phyloP scores from a whole-genome alignment of 1,140 invertebrate species.

The Bombus vancouverensis region DNA sequence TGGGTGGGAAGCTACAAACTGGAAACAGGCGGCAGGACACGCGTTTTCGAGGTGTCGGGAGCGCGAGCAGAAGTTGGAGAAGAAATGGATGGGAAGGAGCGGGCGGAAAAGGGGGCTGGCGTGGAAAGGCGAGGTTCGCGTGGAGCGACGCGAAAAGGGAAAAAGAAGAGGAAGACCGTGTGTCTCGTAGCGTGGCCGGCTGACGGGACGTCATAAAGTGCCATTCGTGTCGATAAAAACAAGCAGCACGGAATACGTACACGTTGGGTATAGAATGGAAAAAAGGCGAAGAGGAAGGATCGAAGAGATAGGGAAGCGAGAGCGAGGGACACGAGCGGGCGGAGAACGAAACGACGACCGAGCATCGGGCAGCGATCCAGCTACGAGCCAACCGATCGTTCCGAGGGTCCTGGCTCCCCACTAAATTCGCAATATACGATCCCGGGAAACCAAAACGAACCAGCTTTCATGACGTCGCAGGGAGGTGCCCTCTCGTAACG shows the following conservation, averaged over 20 bases:
- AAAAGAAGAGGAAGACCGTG: background rate
- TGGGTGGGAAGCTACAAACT: constrained; percentile 14
- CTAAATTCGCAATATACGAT: constrained; percentile 73
- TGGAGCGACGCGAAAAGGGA: constrained; percentile 5
- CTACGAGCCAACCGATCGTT: constrained; percentile 69
- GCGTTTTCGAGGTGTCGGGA: constrained; percentile 42
- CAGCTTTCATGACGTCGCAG: constrained; percentile 67
- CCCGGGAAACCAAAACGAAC: constrained; percentile 71
- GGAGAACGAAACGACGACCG: constrained; percentile 23
- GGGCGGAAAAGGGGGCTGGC: background rate
- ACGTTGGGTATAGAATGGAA: constrained; percentile 37
- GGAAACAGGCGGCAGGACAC: constrained; percentile 46
- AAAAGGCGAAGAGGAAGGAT: constrained; percentile 22
- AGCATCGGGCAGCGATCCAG: constrained; percentile 64
- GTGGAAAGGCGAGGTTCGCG: background rate
- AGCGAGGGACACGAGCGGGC: background rate
- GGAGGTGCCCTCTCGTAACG: constrained; percentile 60
- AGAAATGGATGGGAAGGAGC: background rate
- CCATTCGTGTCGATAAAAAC: constrained; percentile 72
- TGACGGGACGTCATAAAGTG: constrained; percentile 72
- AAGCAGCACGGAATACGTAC: constrained; percentile 67
- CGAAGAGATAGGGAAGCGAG: constrained; percentile 9
- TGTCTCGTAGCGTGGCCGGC: constrained; percentile 36
- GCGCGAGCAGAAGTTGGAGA: constrained; percentile 34
- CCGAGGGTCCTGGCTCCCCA: constrained; percentile 68